Evolutionary conservation across 2,797 vertebrate species (phyloP), one percentile per base, ranked within the genome.

Genomic region (Enteromius afrohamiltoni): DNA sequence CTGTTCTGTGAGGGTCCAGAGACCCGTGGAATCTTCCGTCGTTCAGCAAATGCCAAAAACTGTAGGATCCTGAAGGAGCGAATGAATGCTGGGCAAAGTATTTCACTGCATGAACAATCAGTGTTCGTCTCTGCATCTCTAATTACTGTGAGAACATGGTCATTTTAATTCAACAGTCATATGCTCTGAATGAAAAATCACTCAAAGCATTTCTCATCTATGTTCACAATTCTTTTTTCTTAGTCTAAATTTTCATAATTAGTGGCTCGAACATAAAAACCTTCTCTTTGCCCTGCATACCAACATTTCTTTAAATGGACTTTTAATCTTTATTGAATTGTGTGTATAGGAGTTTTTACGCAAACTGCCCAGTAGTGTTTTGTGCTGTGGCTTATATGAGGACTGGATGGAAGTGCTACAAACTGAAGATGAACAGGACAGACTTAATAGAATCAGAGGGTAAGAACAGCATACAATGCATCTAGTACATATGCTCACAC

Each of bases 111-210:
- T 17, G 92, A 92, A 74, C 94, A 95, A 88, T 95, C 94, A 1
- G 93, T 94, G 64, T 94, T 95, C n/a, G 94, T 96, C 71, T 93
- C 94, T 14, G 94, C 95, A 29, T 93, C 95, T 51, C 92, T 96
- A 78, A 91, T 96, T 68, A 96, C 91, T 78, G 95, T 96, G 91
- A 85, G 90, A 77, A 77, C 53, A 13, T 6, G 21, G 5, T 80
- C 26, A 60, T 74, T 17, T 47, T 51, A 29, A 34, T 26, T 69
- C 37, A 53, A 67, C 58, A 16, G 7, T 78, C 8, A 62, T 26
- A n/a, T 3, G 29, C 21, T 82, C 21, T 64, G 42, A 17, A 60
- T 16, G 75, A 6, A 77, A 26, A 37, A 40, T 29, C n/a, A 68
- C n/a, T 55, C 17, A 55, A 17, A 45, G 6, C 16, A 26, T 60